Conservation (phyloP, 2,797 vertebrate species). For the Darevskia mixta region DNA sequence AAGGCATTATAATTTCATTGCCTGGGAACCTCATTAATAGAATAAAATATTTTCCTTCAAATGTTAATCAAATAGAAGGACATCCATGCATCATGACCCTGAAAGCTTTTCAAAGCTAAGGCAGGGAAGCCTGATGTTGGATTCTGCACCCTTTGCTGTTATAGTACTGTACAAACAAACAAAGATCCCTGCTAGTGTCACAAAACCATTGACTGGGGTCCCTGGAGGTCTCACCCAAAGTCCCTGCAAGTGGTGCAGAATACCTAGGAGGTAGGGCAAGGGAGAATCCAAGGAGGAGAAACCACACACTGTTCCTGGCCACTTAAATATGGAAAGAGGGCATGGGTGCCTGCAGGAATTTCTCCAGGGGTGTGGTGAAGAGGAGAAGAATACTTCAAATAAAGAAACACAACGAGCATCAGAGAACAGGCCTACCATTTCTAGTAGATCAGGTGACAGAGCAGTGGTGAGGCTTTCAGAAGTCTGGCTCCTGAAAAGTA, state of each 20-base stretch:
- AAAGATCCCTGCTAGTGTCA: background rate
- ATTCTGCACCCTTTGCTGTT: background rate
- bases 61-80: constrained; percentile 48
- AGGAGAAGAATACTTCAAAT: no score
- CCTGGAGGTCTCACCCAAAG: background rate
- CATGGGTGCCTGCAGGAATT: background rate
- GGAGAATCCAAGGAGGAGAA: background rate
- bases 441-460: no score
- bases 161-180: background rate
- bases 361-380: background rate
- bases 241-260: background rate
- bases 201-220: background rate
- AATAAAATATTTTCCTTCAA: background rate
- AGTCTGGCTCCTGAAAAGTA: no score
- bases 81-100: background rate
- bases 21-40: constrained; percentile 4
- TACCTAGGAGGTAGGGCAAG: background rate
- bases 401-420: no score
- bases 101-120: background rate
- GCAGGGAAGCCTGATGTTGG: background rate
- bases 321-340: background rate
- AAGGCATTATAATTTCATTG: background rate
- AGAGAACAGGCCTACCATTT: no score
- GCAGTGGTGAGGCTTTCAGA: no score
- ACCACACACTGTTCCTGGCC: background rate